Evolutionary conservation across 2,113 vertebrate genomes (phyloP).

Genomic region (Xiphorhynchus elegans): DNA sequence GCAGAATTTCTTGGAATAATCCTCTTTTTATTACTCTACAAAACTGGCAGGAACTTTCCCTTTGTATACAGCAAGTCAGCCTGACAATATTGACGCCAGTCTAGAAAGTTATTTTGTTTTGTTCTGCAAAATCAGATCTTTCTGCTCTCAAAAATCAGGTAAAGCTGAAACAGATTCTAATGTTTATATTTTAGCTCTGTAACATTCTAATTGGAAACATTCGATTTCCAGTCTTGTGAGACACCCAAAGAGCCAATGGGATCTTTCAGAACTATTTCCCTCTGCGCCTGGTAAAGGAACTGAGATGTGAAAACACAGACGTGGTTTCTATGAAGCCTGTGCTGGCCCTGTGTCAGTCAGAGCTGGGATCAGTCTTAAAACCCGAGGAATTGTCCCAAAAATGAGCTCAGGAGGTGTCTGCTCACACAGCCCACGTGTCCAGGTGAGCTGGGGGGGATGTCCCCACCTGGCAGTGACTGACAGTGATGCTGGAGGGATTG

Average conservation of each 20-base stretch:
- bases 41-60: background rate
- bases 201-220: background rate
- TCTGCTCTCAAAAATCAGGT: background rate
- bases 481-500: background rate
- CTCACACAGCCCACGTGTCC: accelerated
- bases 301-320: background rate
- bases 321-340: background rate
- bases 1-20: constrained; percentile 2
- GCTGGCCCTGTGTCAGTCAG: background rate
- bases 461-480: background rate
- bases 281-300: background rate
- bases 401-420: background rate
- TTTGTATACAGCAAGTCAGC: background rate
- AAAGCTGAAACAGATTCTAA: background rate
- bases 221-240: background rate
- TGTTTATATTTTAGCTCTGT: background rate
- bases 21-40: background rate
- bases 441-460: background rate
- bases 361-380: background rate
- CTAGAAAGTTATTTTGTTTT: background rate
- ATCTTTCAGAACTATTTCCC: background rate
- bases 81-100: background rate
- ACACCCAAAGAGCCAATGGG: background rate
- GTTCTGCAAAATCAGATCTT: background rate
- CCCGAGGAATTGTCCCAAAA: background rate